These are phyloP conservation scores for Piaya cayana DNA, from an alignment of 2,113 vertebrate genomes.

Conservation along the genomic window DNA sequence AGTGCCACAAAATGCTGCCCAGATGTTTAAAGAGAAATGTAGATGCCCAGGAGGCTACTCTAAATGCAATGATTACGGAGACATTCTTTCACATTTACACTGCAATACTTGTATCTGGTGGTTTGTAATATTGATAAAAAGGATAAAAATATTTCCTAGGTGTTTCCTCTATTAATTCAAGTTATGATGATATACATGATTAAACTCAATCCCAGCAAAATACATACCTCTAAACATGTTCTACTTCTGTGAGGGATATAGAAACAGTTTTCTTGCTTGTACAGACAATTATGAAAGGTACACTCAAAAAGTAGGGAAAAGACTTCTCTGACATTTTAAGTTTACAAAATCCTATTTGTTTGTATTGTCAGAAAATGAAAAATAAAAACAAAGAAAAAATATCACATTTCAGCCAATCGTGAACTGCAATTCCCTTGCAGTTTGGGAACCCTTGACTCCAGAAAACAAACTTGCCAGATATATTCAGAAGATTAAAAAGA, in stretches of 20 bases:
- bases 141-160: background rate
- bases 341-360: background rate
- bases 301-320: background rate
- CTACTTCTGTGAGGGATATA: background rate
- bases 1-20: background rate
- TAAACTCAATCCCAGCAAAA: background rate
- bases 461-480: background rate
- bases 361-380: background rate
- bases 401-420: too few relatives aligned
- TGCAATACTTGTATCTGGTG: background rate
- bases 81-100: background rate
- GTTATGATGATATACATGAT: fast-evolving
- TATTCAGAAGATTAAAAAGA: background rate
- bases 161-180: background rate
- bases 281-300: background rate
- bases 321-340: background rate
- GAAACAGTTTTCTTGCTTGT: background rate
- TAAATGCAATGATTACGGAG: background rate
- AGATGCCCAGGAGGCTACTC: background rate
- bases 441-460: background rate
- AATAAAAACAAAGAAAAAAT: background rate
- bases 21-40: background rate
- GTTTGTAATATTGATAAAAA: background rate
- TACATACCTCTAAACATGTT: background rate
- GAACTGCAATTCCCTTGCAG: too few relatives aligned